A percentile compares a stretch with the other conserved stretches of the same genome.
Evolutionary conservation across 92 coral and sea anemone species (phyloP).

Genomic region (Porites evermanni): DNA sequence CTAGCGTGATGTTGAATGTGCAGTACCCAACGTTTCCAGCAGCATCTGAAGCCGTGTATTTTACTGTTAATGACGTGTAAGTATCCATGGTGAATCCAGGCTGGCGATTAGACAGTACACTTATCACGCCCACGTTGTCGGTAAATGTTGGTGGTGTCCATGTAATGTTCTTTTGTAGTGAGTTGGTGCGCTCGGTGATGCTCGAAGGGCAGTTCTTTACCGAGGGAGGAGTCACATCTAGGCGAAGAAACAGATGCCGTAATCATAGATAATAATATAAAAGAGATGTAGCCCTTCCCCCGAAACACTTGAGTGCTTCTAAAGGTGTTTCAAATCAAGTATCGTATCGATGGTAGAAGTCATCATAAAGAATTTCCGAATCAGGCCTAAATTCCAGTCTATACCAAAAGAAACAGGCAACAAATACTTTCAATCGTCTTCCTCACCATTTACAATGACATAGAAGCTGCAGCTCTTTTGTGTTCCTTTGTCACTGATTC

Average conservation of each 20-base stretch:
- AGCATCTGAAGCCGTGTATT: slow-evolving; percentile 82
- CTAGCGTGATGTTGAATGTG: slow-evolving; percentile 74
- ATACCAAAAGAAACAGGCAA: background rate
- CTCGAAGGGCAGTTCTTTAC: slow-evolving; percentile 75
- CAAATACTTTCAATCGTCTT: no score
- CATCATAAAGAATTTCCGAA: no score
- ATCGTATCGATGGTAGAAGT: no score
- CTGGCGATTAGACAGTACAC: slow-evolving; percentile 64
- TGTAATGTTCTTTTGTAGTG: slow-evolving; percentile 35
- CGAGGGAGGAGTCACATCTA: slow-evolving; percentile 87
- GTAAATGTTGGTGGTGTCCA: slow-evolving; percentile 94
- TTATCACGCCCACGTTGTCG: slow-evolving; percentile 87
- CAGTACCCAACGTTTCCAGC: slow-evolving; percentile 85
- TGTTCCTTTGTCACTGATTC: slow-evolving; percentile 77
- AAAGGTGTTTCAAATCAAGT: no score
- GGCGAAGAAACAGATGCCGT: background rate
- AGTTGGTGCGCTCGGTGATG: slow-evolving; percentile 36
- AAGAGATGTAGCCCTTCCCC: no score
- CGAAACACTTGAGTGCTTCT: no score
- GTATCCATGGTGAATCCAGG: slow-evolving; percentile 85
- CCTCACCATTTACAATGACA: slow-evolving; percentile 82
- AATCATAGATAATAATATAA: no score
- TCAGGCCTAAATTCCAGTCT: background rate
- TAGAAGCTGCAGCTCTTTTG: slow-evolving; percentile 79
- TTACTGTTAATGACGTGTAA: slow-evolving; percentile 76